A percentile compares a stretch with the other conserved stretches of the same genome.
These are phyloP conservation scores for Paramormyrops hopkinsi DNA, from an alignment of 2,797 vertebrate species.

Conservation along the genomic window DNA sequence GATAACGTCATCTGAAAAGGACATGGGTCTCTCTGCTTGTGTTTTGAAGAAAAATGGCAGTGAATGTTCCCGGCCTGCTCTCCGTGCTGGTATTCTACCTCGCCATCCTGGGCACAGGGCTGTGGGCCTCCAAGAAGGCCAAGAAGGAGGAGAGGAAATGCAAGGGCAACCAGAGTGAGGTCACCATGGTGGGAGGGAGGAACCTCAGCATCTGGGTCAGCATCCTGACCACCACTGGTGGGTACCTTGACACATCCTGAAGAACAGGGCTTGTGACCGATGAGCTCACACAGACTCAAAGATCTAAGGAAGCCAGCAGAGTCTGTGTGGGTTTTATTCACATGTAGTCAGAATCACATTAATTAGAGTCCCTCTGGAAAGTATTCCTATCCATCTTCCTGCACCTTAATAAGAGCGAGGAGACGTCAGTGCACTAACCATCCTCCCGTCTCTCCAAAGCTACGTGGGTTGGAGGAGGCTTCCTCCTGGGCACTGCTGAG, in stretches of 20 bases:
- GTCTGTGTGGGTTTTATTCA: background rate
- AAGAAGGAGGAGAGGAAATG: slow-evolving; percentile 59
- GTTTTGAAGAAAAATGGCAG: slow-evolving; percentile 50
- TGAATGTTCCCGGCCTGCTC: slow-evolving; percentile 65
- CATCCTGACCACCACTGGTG: slow-evolving; percentile 75
- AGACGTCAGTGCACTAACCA: slow-evolving; percentile 18
- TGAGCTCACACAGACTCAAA: background rate
- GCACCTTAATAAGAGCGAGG: background rate
- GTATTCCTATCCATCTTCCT: background rate
- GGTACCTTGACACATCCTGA: slow-evolving; percentile 22
- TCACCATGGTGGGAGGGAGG: slow-evolving; percentile 67
- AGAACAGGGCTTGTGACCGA: background rate
- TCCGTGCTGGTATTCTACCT: slow-evolving; percentile 62
- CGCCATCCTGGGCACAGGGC: slow-evolving; percentile 63
- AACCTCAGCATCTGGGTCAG: slow-evolving; percentile 66
- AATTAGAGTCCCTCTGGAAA: background rate
- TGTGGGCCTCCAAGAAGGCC: slow-evolving; percentile 72
- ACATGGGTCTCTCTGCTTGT: background rate
- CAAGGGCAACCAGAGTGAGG: slow-evolving; percentile 57
- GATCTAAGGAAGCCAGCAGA: background rate
- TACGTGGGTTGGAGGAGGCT: slow-evolving; percentile 74
- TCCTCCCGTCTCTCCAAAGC: slow-evolving; percentile 48
- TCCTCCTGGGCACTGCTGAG: slow-evolving; percentile 71
- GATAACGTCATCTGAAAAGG: background rate
- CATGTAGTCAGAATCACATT: background rate